phyloP scores from a whole-genome alignment of 2,888 invertebrate species.

The Drosophila setosimentum region DNA sequence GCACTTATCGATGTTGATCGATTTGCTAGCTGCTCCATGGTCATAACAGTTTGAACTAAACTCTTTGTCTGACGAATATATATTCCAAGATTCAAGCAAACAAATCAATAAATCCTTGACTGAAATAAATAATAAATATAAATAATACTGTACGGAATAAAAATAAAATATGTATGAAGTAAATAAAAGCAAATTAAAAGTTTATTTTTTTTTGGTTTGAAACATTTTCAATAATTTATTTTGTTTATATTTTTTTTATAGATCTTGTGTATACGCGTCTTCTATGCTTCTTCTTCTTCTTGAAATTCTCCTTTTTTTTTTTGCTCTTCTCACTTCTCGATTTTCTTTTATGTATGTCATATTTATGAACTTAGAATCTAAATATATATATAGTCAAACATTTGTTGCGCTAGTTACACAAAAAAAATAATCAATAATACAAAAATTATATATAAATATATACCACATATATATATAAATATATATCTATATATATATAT shows the following conservation, averaged over 20 bases:
- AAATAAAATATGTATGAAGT: conserved; percentile 25
- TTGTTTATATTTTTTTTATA: conserved; percentile 41
- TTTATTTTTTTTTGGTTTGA: conserved; percentile 60
- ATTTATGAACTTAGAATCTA: conserved; percentile 20
- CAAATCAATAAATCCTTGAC: neutral
- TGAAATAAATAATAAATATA: conserved; percentile 12
- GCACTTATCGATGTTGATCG: neutral
- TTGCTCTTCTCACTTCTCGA: conserved; percentile 2
- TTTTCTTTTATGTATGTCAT: conserved; percentile 4
- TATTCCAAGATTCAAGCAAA: neutral
- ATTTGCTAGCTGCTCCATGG: too few species aligned
- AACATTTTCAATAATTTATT: conserved; percentile 75
- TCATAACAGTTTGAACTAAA: neutral
- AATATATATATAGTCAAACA: conserved; percentile 44
- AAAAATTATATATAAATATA: neutral
- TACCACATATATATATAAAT: neutral
- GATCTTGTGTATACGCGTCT: conserved; percentile 27
- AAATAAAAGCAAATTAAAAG: conserved; percentile 41
- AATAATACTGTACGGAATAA: conserved; percentile 13
- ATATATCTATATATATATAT: neutral
- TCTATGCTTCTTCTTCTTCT: conserved; percentile 14
- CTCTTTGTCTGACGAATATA: neutral
- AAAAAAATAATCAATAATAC: conserved; percentile 30
- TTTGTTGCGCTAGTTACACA: conserved; percentile 57
- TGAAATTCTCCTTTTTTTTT: conserved; percentile 6